Base-by-base conservation (phyloP, 2,888 invertebrate genomes). In the Stomorhina lunata region DNA sequence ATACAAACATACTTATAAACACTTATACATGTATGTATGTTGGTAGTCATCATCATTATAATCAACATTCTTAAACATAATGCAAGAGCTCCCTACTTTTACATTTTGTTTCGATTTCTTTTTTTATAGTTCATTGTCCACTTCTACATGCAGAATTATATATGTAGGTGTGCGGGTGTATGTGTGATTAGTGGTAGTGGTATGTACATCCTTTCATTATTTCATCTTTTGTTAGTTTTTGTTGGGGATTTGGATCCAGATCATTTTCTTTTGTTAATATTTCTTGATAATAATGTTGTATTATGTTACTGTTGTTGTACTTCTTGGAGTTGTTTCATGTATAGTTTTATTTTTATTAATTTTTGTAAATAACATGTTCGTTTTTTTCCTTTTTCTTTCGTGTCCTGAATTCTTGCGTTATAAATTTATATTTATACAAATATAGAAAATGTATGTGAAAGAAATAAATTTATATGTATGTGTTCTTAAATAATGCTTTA, bases 11-110 rank as follows among this genome's bases (percentile, higher is more conserved):
- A 29, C 15, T 17, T 59, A 37, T 15, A 25, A 55, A 55, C 15
- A 22, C 7, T n/a, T n/a, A n/a, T n/a, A n/a, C n/a, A n/a, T n/a
- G n/a, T n/a, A n/a, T n/a, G n/a, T n/a, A 69, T 34, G 29, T 55
- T 76, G 48, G 37, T 83, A 65, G 73, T 69, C 79, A 72, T 79
- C 69, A 57, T 55, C 84, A 85, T 85, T 85, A 84, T 82, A 84
- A 71, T 76, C 71, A 71, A 79, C 83, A 80, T 84, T 71, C 75
- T 63, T 75, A 29, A 50, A n/a, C n/a, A n/a, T n/a, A n/a, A n/a
- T n/a, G n/a, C n/a, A n/a, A n/a, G n/a, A 65, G 63, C 57, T 53
- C 5, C 53, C 20, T 37, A 4, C 10, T 27, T 12, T 59, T 69
- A 20, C 7, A 55, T 55, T 48, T 27, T 27, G 4, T 40, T 61